phyloP scores from a whole-genome alignment of 2,113 vertebrate genomes.

The Hymenochirus boettgeri region DNA sequence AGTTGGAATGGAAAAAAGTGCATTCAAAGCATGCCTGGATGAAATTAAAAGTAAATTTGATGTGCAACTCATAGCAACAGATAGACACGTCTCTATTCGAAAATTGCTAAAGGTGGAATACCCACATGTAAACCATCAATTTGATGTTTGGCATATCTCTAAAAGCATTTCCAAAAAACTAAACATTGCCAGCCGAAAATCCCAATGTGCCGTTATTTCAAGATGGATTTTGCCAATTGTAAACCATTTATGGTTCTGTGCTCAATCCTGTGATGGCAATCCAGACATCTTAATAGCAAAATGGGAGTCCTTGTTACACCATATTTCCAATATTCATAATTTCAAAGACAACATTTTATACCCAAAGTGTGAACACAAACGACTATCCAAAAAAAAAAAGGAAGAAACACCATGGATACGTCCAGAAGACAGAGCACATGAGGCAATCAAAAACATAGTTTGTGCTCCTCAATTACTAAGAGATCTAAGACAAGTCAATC shows the following conservation, averaged over 20 bases:
- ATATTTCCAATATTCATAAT: not conserved
- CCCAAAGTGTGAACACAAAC: too few species aligned
- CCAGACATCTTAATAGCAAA: not conserved
- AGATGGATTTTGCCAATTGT: not conserved
- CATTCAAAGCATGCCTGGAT: not conserved
- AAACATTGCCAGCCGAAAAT: too few species aligned
- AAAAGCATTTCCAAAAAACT: too few species aligned
- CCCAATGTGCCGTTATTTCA: too few species aligned
- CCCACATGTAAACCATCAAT: not conserved
- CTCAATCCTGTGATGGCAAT: not conserved
- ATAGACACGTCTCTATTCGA: not conserved
- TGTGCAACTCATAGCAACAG: not conserved
- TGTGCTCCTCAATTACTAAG: too few species aligned
- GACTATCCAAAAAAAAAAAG: too few species aligned
- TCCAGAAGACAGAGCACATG: too few species aligned
- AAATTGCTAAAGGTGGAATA: not conserved
- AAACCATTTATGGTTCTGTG: constrained; percentile 6
- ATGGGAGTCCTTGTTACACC: not conserved
- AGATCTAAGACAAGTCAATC: too few species aligned
- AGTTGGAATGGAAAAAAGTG: not conserved
- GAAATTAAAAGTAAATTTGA: not conserved
- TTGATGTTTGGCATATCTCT: not conserved
- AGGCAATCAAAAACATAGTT: too few species aligned
- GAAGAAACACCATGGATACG: too few species aligned
- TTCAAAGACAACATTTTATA: too few species aligned